Percentiles rank a stretch among this genome's conserved stretches.
These are phyloP conservation scores for Myripristis murdjan DNA, from an alignment of 2,797 vertebrate genomes.

Conservation along the genomic window DNA sequence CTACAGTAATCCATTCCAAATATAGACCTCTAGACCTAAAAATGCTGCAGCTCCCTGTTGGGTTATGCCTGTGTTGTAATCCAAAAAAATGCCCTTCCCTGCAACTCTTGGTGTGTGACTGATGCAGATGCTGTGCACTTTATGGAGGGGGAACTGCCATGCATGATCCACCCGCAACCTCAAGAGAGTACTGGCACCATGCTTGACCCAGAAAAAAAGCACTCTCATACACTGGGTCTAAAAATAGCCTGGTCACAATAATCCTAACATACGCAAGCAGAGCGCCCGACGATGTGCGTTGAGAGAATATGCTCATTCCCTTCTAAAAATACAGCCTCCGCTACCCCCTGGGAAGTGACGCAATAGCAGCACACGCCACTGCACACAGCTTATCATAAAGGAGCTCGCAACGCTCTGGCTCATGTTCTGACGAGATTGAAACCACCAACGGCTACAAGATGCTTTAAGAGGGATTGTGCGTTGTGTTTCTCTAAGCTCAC, in stretches of 20 bases:
- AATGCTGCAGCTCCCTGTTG: neutral
- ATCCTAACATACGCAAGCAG: conserved; percentile 83
- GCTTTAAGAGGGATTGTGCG: neutral
- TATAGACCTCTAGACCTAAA: neutral
- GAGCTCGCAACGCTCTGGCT: conserved; percentile 52
- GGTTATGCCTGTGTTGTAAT: neutral
- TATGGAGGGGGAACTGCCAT: conserved; percentile 42
- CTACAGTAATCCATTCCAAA: neutral
- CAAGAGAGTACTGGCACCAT: conserved; percentile 65
- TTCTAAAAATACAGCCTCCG: conserved; percentile 80
- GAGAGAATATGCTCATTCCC: conserved; percentile 81
- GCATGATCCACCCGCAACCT: conserved; percentile 59
- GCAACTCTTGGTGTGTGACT: conserved; percentile 30
- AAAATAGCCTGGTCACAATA: conserved; percentile 84
- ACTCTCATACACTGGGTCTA: conserved; percentile 65
- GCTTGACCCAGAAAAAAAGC: conserved; percentile 81
- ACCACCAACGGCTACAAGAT: neutral
- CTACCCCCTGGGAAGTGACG: conserved; percentile 74
- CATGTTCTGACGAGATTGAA: conserved; percentile 37
- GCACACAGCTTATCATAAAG: conserved; percentile 59
- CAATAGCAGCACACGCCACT: conserved; percentile 71
- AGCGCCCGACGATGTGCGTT: conserved; percentile 76
- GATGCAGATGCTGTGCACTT: conserved; percentile 59
- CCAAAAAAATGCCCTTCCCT: conserved; percentile 11
- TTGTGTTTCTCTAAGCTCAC: neutral